Base-by-base conservation (phyloP, 1,140 invertebrate genomes). In the Neodiprion pinetum region DNA sequence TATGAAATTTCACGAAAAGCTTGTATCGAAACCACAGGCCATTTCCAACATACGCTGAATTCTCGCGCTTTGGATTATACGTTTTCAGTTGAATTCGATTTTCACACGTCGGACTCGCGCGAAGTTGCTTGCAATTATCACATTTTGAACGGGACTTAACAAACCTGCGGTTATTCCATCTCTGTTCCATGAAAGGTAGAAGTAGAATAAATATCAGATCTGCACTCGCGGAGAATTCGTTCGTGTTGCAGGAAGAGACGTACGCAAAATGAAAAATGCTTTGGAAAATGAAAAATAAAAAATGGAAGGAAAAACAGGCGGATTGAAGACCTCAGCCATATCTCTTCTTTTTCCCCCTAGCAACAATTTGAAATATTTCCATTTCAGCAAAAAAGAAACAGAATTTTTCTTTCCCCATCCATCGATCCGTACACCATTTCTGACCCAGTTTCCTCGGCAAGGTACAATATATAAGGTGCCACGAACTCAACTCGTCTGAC, bases 21-120 rank as follows among this genome's bases (percentile, higher is more conserved):
- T 61, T 61, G 53, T 61, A 61, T 61, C 53, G 53, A 61, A 61
- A 61, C 53, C 53, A 61, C 53, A 61, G 11, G 53, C 53, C n/a
- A 61, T 61, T 61, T 61, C 7, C 5, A 5, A 61, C 53, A 61
- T 61, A 61, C 53, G 53, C n/a, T 61, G 53, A 61, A 61, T 61
- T 61, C 53, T 61, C 53, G 11, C n/a, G n/a, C 53, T 61, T 40
- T 5, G 5, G 5, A 40, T 40, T 40, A 40, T 40, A 40, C 5
- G 28, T 40, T 40, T 40, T 40, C 28, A 40, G 28, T 40, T 40
- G 28, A 40, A 40, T 40, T 40, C 28, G 28, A 40, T 40, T 40
- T 40, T 40, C 28, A 40, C 28, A 40, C 28, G 17, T 5, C 28
- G 28, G 5, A 40, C 28, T 40, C 28, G 28, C 28, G 28, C 28